Evolutionary conservation across 2,797 vertebrate genomes (phyloP).

Genomic region (Mormyrus hasselquistii): DNA sequence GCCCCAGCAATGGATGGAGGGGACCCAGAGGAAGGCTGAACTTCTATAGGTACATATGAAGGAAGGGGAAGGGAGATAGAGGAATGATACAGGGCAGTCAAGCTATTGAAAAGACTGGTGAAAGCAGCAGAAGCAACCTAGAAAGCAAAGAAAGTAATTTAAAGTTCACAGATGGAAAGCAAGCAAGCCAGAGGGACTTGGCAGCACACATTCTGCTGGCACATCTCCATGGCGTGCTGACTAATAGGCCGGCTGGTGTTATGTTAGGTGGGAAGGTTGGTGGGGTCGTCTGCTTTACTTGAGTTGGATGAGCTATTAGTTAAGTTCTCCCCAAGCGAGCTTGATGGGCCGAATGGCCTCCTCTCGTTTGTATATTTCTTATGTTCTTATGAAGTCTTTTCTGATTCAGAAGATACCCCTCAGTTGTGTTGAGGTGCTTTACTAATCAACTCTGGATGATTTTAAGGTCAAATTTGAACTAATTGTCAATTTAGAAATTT

Average conservation of each 20-base stretch:
- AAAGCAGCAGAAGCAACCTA: slow-evolving; percentile 38
- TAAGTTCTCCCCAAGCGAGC: too few relatives aligned
- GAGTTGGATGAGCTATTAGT: background rate
- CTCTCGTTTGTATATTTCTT: too few relatives aligned
- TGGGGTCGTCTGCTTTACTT: slow-evolving; percentile 26
- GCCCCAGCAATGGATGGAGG: slow-evolving; percentile 33
- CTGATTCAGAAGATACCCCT: background rate
- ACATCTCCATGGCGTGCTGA: background rate
- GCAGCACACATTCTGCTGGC: slow-evolving; percentile 1
- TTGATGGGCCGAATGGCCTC: too few relatives aligned
- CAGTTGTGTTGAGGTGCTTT: background rate
- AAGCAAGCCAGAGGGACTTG: background rate
- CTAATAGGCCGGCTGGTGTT: slow-evolving; percentile 15
- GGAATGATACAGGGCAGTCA: slow-evolving; percentile 36
- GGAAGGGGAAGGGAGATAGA: slow-evolving; percentile 19
- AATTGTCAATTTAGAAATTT: background rate
- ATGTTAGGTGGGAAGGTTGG: slow-evolving; percentile 26
- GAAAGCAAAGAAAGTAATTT: slow-evolving; percentile 15
- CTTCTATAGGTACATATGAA: background rate
- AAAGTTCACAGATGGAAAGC: slow-evolving; percentile 9
- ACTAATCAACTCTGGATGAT: background rate
- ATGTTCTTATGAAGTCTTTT: background rate
- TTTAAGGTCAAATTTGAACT: background rate
- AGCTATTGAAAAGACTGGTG: slow-evolving; percentile 25
- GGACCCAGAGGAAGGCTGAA: slow-evolving; percentile 29